Conservation (phyloP, 2,113 vertebrate genomes). For the Hyperoodon ampullatus region DNA sequence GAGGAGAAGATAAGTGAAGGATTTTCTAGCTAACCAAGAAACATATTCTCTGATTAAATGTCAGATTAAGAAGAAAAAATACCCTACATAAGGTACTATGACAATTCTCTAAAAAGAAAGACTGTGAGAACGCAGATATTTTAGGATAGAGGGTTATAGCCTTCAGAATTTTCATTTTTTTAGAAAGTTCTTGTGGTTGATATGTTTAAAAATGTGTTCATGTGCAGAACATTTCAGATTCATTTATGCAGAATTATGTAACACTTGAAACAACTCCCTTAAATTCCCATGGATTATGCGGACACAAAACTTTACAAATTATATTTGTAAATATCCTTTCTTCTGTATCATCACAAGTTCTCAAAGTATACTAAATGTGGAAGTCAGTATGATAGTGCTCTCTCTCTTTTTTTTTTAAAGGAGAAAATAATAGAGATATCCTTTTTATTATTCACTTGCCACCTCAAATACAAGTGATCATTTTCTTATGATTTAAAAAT, state of each 20-base stretch:
- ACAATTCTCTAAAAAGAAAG: background rate
- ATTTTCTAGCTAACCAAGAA: constrained; percentile 34
- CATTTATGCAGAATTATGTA: constrained; percentile 48
- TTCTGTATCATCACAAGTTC: background rate
- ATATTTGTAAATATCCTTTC: background rate
- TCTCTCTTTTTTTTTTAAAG: background rate
- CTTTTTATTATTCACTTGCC: background rate
- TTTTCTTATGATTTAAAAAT: background rate
- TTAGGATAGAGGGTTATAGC: background rate
- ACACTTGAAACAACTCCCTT: constrained; percentile 3
- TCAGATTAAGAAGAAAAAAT: constrained; percentile 13
- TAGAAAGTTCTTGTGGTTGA: constrained; percentile 28
- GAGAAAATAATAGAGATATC: background rate
- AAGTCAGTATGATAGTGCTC: background rate
- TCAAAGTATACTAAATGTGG: background rate
- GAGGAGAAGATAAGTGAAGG: background rate
- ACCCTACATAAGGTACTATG: background rate
- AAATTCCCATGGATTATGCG: background rate
- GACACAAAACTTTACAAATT: background rate
- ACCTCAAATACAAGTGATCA: background rate
- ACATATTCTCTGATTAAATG: constrained; percentile 29
- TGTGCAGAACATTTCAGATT: background rate
- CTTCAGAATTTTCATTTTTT: constrained; percentile 48
- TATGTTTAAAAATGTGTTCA: constrained; percentile 28
- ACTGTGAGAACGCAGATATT: background rate